Conservation (phyloP, 2,888 invertebrate species). For the Clostera curtula region DNA sequence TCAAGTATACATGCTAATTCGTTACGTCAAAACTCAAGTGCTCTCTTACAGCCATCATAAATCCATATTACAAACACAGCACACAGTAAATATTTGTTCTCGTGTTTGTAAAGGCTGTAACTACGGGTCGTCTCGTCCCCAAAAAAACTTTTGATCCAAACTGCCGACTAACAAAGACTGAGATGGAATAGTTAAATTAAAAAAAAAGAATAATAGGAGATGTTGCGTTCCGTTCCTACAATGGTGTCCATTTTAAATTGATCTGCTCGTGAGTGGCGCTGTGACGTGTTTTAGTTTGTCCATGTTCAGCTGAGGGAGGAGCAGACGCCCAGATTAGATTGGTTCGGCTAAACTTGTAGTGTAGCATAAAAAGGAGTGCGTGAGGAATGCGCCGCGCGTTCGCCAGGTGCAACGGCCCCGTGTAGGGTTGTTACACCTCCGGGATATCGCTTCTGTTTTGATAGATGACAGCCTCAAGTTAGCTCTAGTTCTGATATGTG, state of each 20-base stretch:
- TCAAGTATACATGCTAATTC: constrained; percentile 47
- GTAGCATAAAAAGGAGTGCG: constrained; percentile 70
- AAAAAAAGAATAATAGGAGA: constrained; percentile 51
- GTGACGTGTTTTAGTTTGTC: constrained; percentile 34
- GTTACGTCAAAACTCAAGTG: constrained; percentile 35
- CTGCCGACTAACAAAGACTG: constrained; percentile 43
- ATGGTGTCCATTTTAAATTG: constrained; percentile 30
- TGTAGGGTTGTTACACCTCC: no score
- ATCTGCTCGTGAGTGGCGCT: constrained; percentile 27
- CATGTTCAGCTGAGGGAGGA: constrained; percentile 26
- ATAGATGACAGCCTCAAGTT: no score
- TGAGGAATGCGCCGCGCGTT: constrained; percentile 65
- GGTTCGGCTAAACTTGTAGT: constrained; percentile 54
- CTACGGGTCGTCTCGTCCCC: constrained; percentile 20
- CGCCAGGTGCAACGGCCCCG: constrained; percentile 70
- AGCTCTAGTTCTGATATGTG: no score
- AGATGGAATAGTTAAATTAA: constrained; percentile 51
- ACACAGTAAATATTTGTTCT: constrained; percentile 51
- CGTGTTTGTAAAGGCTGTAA: constrained; percentile 26
- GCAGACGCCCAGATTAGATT: constrained; percentile 36
- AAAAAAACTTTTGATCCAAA: constrained; percentile 43
- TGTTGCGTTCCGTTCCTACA: constrained; percentile 46
- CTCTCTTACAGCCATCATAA: constrained; percentile 42
- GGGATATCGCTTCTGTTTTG: no score
- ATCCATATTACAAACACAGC: constrained; percentile 41